Conservation (phyloP, 2,113 vertebrate species). For the Tinamus guttatus region DNA sequence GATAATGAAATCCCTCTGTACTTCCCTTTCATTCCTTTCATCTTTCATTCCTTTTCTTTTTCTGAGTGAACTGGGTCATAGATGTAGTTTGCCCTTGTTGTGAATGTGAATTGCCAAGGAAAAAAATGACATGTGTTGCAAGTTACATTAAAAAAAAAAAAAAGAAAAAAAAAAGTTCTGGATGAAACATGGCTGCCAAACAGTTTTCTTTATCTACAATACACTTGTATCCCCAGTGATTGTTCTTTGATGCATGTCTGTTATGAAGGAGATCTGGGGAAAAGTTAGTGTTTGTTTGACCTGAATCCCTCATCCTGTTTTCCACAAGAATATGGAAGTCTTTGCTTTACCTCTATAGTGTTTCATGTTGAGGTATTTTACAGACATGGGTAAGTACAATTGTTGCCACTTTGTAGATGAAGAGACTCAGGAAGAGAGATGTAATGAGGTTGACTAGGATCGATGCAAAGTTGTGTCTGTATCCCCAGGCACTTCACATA, state of each 20-base stretch:
- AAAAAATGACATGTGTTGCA: constrained; percentile 2
- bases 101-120: constrained; percentile 31
- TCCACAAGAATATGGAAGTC: background rate
- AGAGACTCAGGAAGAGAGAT: background rate
- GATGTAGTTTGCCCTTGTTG: background rate
- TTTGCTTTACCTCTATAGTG: constrained; percentile 35
- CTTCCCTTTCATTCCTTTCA: background rate
- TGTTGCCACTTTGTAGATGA: background rate
- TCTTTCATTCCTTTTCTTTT: constrained; percentile 27
- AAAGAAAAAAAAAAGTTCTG: background rate
- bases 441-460: background rate
- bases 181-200: constrained; percentile 34
- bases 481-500: background rate
- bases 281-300: background rate
- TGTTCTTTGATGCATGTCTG: constrained; percentile 43
- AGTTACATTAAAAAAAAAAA: background rate
- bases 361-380: constrained; percentile 13
- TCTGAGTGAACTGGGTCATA: constrained; percentile 38
- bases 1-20: background rate
- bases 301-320: background rate
- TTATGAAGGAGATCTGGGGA: background rate
- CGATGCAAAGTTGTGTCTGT: background rate
- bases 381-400: constrained; percentile 54
- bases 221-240: background rate
- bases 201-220: background rate